Conservation (phyloP, 2,113 vertebrate species). For the Semicossyphus pulcher region DNA sequence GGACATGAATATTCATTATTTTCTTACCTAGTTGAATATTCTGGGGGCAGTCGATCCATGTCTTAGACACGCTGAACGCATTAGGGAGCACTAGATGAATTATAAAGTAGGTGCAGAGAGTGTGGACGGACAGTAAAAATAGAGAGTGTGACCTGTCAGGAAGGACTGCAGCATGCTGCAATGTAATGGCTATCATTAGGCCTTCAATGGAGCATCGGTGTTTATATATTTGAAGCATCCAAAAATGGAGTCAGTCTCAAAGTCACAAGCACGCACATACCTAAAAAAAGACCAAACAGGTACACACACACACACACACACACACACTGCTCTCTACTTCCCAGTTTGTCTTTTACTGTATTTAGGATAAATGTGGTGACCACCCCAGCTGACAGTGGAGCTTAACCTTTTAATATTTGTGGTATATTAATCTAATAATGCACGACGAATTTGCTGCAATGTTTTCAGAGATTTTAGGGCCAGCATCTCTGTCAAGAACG, state of each 20-base stretch:
- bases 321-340: not conserved
- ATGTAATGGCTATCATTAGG: not conserved
- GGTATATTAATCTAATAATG: not conserved
- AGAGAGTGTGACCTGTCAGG: conserved; percentile 31
- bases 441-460: not conserved
- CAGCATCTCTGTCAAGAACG: not conserved
- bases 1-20: conserved; percentile 51
- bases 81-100: conserved; percentile 41
- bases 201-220: not conserved
- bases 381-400: not conserved
- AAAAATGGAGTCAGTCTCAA: not conserved
- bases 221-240: not conserved
- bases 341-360: not conserved
- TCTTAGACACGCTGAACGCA: conserved; percentile 21
- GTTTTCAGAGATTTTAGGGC: not conserved
- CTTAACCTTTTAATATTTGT: not conserved
- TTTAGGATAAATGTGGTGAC: not conserved
- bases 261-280: not conserved
- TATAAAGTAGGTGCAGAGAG: conserved; percentile 36
- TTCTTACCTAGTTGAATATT: conserved; percentile 38
- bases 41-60: conserved; percentile 23
- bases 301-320: too few relatives aligned
- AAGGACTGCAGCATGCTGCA: not conserved
- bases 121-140: conserved; percentile 42
- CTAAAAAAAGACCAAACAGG: not conserved